These are phyloP conservation scores for Brachymystax lenok DNA, from an alignment of 2,797 vertebrate genomes.

Conservation along the genomic window DNA sequence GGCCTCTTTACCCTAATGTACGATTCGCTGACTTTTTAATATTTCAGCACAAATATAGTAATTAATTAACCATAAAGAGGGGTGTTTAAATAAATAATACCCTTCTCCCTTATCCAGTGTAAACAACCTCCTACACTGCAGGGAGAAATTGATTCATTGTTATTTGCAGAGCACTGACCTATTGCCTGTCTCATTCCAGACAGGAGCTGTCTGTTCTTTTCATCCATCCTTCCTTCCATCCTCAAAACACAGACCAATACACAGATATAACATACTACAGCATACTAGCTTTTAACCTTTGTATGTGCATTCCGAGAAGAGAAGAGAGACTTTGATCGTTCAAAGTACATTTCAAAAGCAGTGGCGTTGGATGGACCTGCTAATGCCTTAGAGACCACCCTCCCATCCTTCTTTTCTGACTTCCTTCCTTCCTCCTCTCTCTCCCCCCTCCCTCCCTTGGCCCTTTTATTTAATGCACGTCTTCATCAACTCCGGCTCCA, in stretches of 20 bases:
- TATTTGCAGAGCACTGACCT: background rate
- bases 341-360: background rate
- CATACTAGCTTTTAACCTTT: background rate
- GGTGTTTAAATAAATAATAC: too few species aligned
- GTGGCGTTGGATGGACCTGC: background rate
- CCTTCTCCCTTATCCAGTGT: background rate
- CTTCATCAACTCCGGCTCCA: constrained; percentile 61
- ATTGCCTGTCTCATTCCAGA: background rate
- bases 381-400: background rate
- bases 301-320: background rate
- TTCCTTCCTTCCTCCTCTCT: background rate
- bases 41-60: too few species aligned
- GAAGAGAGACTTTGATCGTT: background rate
- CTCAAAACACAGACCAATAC: background rate
- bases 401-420: background rate
- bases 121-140: background rate
- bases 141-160: background rate
- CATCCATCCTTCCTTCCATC: background rate
- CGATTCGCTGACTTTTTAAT: background rate
- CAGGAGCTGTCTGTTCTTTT: background rate
- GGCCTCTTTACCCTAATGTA: too few species aligned
- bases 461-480: constrained; percentile 58
- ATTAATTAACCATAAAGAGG: background rate
- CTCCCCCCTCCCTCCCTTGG: constrained; percentile 16
- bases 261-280: background rate